Evolutionary conservation across 2,113 vertebrate species (phyloP).

Genomic region (Larimichthys polyactis): DNA sequence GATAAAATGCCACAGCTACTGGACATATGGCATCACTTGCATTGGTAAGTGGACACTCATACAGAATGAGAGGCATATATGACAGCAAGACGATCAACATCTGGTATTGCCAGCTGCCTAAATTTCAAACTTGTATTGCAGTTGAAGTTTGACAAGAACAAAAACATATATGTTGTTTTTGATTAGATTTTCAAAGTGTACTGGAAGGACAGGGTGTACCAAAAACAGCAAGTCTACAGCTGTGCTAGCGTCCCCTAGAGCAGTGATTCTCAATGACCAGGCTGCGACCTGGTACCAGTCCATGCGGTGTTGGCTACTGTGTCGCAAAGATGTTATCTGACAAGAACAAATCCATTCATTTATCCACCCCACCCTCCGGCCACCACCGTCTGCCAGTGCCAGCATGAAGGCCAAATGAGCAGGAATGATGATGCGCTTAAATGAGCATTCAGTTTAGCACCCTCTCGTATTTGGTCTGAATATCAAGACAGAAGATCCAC

Average conservation of each 20-base stretch:
- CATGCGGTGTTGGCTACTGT: background rate
- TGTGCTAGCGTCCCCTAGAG: background rate
- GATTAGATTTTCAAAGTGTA: background rate
- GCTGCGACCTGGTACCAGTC: background rate
- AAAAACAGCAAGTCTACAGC: background rate
- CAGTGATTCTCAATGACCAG: background rate
- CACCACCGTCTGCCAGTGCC: background rate
- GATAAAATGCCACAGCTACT: constrained; percentile 36
- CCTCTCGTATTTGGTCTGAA: background rate
- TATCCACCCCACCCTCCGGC: background rate
- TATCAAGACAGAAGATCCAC: background rate
- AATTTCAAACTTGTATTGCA: background rate
- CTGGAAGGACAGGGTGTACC: background rate
- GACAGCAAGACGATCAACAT: constrained; percentile 28
- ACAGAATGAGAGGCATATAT: constrained; percentile 19
- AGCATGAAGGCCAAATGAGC: background rate
- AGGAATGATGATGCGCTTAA: too few species aligned
- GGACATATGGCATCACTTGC: constrained; percentile 41
- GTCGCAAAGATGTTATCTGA: background rate
- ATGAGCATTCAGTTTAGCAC: background rate
- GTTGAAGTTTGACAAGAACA: background rate
- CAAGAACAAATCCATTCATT: background rate
- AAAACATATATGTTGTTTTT: background rate
- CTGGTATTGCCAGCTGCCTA: constrained; percentile 19
- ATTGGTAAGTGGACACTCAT: constrained; percentile 30